Conservation (phyloP, 2,113 vertebrate genomes). For the Eretmochelys imbricata region DNA sequence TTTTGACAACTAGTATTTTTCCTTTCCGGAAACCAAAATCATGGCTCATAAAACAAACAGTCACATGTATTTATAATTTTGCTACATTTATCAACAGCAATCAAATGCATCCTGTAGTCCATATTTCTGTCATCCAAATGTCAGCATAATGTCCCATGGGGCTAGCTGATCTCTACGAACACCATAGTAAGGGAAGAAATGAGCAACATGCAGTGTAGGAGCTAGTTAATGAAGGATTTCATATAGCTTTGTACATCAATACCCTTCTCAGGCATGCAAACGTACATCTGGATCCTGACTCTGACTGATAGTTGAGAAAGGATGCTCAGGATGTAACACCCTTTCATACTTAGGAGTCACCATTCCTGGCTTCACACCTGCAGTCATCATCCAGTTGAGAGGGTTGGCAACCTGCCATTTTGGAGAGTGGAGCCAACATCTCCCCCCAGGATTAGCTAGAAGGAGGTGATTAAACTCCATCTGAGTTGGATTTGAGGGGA, state of each 20-base stretch:
- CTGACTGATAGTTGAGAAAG: neutral
- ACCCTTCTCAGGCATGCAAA: neutral
- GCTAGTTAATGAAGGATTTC: neutral
- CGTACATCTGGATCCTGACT: neutral
- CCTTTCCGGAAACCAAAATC: slow-evolving; percentile 30
- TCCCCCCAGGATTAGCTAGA: slow-evolving; percentile 41
- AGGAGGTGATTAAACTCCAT: slow-evolving; percentile 49
- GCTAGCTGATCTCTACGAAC: neutral
- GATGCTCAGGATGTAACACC: neutral
- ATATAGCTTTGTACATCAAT: neutral
- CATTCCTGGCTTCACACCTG: slow-evolving; percentile 44
- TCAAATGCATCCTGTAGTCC: neutral
- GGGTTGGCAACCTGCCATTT: slow-evolving; percentile 16
- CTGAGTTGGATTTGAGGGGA: neutral
- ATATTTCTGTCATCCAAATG: neutral
- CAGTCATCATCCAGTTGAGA: neutral
- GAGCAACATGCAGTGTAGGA: rapidly evolving
- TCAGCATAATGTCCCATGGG: slow-evolving; percentile 1
- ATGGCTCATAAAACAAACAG: neutral
- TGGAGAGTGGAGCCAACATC: neutral
- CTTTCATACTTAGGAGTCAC: neutral
- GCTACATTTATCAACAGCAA: neutral
- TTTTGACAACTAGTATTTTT: neutral
- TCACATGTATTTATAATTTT: neutral
- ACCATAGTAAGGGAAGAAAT: neutral